Evolutionary conservation across 2,888 invertebrate species (phyloP).

Genomic region (Deroplatys truncata): DNA sequence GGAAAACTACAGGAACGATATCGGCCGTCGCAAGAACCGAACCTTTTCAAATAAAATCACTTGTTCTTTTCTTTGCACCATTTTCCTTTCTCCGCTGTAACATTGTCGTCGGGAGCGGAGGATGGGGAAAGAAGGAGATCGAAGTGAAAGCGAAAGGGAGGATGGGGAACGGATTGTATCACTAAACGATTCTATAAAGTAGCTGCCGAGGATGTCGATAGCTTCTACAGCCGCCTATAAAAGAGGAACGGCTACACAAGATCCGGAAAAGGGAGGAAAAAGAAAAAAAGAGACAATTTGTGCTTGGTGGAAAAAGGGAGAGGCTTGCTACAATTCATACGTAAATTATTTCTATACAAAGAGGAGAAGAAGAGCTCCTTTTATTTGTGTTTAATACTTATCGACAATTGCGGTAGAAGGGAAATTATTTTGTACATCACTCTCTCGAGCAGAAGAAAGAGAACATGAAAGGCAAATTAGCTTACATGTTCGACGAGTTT

Average conservation of each 20-base stretch:
- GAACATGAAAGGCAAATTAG: not conserved
- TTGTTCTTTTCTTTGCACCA: constrained; percentile 4
- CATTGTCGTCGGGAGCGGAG: not conserved
- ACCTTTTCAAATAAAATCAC: constrained; percentile 12
- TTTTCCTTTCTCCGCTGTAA: not conserved
- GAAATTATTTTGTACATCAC: not conserved
- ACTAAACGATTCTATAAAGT: constrained; percentile 15
- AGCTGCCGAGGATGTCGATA: constrained; percentile 9
- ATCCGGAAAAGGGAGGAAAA: not conserved
- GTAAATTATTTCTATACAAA: not conserved
- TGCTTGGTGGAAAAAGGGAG: not conserved
- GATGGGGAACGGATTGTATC: not conserved
- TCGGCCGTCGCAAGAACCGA: not conserved
- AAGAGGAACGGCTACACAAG: not conserved
- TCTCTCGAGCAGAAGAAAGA: not conserved
- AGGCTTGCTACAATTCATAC: not conserved
- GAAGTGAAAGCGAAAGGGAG: not conserved
- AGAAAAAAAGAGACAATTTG: not conserved
- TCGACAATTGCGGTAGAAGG: not conserved
- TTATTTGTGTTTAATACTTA: not conserved
- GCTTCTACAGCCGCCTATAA: constrained; percentile 1
- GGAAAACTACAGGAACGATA: constrained; percentile 9
- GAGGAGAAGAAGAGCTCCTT: not conserved
- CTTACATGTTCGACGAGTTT: not conserved
- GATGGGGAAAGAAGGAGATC: not conserved